phyloP scores from a whole-genome alignment of 2,797 vertebrate species.

The Malurus leucopterus region DNA sequence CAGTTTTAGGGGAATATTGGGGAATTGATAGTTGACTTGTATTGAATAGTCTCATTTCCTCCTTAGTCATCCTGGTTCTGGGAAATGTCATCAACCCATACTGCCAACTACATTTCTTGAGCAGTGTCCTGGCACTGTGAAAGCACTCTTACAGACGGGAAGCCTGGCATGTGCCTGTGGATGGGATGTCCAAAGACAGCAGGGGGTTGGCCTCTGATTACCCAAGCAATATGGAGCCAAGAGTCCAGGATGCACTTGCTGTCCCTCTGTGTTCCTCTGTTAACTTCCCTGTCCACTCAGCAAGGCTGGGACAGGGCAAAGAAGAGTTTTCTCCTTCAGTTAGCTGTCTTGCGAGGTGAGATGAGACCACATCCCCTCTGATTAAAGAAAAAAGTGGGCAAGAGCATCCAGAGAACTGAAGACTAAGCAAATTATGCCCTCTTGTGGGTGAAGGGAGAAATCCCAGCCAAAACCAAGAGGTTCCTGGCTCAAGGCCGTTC shows the following conservation, averaged over 20 bases:
- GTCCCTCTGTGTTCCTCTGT: not conserved
- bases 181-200: not conserved
- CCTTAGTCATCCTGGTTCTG: not conserved
- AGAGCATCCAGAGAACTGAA: not conserved
- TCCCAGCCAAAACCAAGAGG: rapidly evolving
- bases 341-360: not conserved
- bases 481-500: not conserved
- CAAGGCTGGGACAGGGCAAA: not conserved
- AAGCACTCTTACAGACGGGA: not conserved
- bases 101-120: not conserved
- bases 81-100: not conserved
- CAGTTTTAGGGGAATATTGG: not conserved
- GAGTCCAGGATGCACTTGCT: rapidly evolving
- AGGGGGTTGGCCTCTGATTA: not conserved
- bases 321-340: not conserved
- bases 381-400: not conserved
- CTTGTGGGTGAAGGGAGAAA: constrained; percentile 17
- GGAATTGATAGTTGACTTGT: not conserved
- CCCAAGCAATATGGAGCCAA: rapidly evolving
- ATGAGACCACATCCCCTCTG: not conserved
- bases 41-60: not conserved
- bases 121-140: not conserved
- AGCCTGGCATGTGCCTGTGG: not conserved
- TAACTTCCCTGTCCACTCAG: not conserved
- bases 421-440: not conserved